These are phyloP conservation scores for Hypercompe scribonia DNA, from an alignment of 2,888 invertebrate genomes.

Conservation along the genomic window DNA sequence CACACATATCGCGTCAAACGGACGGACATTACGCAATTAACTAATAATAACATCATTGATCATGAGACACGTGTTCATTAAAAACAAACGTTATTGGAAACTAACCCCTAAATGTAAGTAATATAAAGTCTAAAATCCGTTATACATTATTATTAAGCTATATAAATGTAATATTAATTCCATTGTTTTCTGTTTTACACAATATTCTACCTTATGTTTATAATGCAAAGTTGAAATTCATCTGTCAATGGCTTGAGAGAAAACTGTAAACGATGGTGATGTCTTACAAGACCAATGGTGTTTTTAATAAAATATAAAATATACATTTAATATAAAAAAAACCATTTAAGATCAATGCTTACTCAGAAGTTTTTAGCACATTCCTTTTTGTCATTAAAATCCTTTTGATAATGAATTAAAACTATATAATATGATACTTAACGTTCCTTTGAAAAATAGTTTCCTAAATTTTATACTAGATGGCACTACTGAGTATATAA, in stretches of 20 bases:
- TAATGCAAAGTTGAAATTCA: background rate
- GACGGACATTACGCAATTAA: constrained; percentile 5
- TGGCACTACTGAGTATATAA: background rate
- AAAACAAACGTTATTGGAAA: background rate
- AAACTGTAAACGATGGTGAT: background rate
- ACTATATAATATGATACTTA: no score
- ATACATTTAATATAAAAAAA: no score
- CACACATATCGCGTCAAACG: constrained; percentile 13
- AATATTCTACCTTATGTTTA: background rate
- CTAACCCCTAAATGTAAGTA: background rate
- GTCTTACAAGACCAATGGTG: constrained; percentile 9
- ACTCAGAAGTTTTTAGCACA: no score
- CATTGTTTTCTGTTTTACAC: background rate
- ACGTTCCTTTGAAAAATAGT: no score
- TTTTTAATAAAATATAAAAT: no score
- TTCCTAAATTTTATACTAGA: background rate
- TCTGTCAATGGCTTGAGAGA: background rate
- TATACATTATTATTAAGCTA: background rate
- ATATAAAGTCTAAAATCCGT: background rate
- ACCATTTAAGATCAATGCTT: no score
- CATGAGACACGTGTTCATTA: background rate
- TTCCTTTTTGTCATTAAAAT: no score
- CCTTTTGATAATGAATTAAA: no score
- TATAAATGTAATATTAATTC: no score
- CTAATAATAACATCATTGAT: constrained; percentile 17